Evolutionary conservation across 2,113 vertebrate species (phyloP).

Genomic region (Diadophis punctatus): DNA sequence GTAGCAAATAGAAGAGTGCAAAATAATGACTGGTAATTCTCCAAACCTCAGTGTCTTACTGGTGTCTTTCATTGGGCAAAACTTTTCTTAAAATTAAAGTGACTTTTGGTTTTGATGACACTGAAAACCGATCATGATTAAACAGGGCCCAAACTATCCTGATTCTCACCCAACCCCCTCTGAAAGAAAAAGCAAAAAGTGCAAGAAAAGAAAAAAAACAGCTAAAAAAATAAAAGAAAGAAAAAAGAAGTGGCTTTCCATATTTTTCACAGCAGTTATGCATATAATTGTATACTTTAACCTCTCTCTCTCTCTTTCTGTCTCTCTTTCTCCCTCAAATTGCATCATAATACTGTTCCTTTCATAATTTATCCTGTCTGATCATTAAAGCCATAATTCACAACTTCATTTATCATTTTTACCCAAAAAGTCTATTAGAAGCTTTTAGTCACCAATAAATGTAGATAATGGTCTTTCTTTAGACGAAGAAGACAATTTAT

Average conservation of each 20-base stretch:
- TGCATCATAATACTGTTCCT: neutral
- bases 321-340: neutral
- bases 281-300: neutral
- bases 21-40: neutral
- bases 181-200: neutral
- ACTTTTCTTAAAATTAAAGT: neutral
- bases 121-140: neutral
- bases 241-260: neutral
- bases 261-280: neutral
- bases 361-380: neutral
- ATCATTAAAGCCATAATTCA: neutral
- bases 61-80: neutral
- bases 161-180: neutral
- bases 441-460: neutral
- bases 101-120: neutral
- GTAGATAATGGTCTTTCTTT: neutral
- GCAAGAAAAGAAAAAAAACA: neutral
- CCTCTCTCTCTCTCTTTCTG: too few relatives aligned
- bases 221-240: neutral
- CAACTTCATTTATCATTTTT: neutral
- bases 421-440: neutral
- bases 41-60: neutral
- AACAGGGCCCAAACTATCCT: neutral
- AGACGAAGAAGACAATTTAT: too few relatives aligned
- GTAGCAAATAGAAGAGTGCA: neutral